Base-by-base conservation (phyloP, 2,113 vertebrate genomes). In the Elachura formosa region DNA sequence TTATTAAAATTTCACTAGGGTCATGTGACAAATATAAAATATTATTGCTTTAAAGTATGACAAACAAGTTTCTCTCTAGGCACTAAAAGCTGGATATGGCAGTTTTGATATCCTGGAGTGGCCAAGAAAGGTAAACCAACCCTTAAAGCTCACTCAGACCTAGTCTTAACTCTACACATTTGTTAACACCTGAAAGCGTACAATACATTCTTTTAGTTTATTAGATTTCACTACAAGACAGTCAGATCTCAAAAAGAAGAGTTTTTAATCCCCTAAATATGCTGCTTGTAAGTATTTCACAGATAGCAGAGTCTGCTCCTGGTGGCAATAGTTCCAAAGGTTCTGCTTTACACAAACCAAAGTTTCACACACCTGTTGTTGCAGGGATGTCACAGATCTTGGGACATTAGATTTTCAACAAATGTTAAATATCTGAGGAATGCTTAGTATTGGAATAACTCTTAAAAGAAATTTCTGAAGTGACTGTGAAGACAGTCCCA, bases 381-480 rank as follows among this genome's bases (percentile, higher is more conserved):
- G 55, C 69, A 80, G 17, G 49, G 55, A 66, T 69, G 36, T 82
- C 24, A 15, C 2, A 61, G 63, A 56, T 43, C 51, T 67, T 66
- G 45, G 51, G 48, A 59, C 28, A 43, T 48, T 48, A 41, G 18
- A 89, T 48, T 84, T 82, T 87, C 51, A 63, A 83, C 36, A 85
- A 10, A 89, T 84, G 58, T 91, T 85, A 87, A 84, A 79, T 79
- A 77, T 84, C 92, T 89, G 82, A 85, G 43, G 36, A 95, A 95
- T 84, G 40, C 41, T 94, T 91, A 91, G 55, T 77, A 63, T 68
- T 92, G 55, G 64, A 96, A 89, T 61, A 91, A 84, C 40, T 93
- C 18, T 95, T 93, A 87, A 91, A 88, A 95, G 25, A 86, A 38
- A 86, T 76, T 96, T 95, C 90, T 96, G 93, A 97, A 96, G 92